Evolutionary conservation across 2,888 invertebrate species (phyloP), one percentile per base, ranked within the genome.

Genomic region (Serrognathus titanus): DNA sequence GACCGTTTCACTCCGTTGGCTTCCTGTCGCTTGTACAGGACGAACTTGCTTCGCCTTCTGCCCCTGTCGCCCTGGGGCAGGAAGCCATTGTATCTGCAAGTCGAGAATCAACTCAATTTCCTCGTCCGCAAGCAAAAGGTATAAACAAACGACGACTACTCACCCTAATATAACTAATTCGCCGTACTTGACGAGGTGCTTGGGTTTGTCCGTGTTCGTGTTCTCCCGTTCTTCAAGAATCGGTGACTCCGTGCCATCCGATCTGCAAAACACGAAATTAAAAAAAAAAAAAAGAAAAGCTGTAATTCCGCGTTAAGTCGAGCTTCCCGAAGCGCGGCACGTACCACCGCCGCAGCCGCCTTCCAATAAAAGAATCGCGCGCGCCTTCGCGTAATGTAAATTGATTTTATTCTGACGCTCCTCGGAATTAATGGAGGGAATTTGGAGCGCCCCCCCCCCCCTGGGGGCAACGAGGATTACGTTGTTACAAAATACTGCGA

Each of bases 1-100:
- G 93, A 94, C 69, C 94, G 88, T 72, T 94, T 92, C 51, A 97
- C 96, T 55, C 97, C 97, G 79, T 95, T 97, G 59, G 96, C 84
- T 66, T 85, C 84, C 61, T 87, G 85, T 69, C 96, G 83, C 77
- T 92, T 89, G 79, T 88, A 89, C 60, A 97, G 81, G 64, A 94
- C 88, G 80, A 97, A 97, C 82, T 97, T 97, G 80, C 96, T 96
- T 73, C 94, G 87, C 71, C 94, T 86, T 58, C 97, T 83, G 11
- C 97, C 96, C 69, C 94, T 88, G 80, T 97, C 96, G 46, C 96
- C 96, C 72, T 92, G 91, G 63, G 94, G 93, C 54, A 78, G 66
- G 71, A 95, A 84, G 67, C 97, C 97, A 85, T 97, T 97, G 82
- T 97, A 97, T 71, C 94, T 94, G 77, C 57, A 79, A 76, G 39